These are phyloP conservation scores for Euplagia quadripunctaria DNA, from an alignment of 2,888 invertebrate genomes.

Conservation along the genomic window DNA sequence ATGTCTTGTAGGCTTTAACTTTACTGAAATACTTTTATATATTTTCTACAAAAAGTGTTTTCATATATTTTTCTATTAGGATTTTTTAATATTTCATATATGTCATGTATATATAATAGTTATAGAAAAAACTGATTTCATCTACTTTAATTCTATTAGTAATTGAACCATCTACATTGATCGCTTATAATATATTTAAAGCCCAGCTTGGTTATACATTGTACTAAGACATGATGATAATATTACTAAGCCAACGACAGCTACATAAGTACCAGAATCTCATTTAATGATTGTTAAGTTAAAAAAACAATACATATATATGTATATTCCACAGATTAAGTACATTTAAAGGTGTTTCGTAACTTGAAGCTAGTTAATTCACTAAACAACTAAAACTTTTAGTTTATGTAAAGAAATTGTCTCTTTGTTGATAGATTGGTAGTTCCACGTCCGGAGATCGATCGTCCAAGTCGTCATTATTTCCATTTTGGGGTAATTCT, in stretches of 20 bases:
- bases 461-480: conserved; percentile 90
- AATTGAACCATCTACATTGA: conserved; percentile 63
- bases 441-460: conserved; percentile 92
- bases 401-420: conserved; percentile 91
- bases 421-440: conserved; percentile 95
- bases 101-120: conserved; percentile 8
- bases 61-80: conserved; percentile 12
- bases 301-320: background rate
- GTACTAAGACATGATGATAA: conserved; percentile 17
- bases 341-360: background rate
- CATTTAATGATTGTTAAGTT: background rate
- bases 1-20: conserved; percentile 5
- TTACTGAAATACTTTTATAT: background rate
- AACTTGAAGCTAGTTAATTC: background rate
- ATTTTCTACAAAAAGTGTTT: conserved; percentile 18
- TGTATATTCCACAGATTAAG: background rate
- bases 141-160: conserved; percentile 41
- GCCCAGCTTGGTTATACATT: conserved; percentile 51
- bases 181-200: conserved; percentile 56
- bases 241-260: conserved; percentile 23
- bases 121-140: conserved; percentile 21
- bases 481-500: conserved; percentile 88
- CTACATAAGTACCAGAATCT: conserved; percentile 19
- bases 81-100: conserved; percentile 30
- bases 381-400: conserved; percentile 1